A percentile compares a stretch with the other conserved stretches of the same genome.
Conservation (phyloP, 2,797 vertebrate genomes). For the Pachyuromys duprasi region DNA sequence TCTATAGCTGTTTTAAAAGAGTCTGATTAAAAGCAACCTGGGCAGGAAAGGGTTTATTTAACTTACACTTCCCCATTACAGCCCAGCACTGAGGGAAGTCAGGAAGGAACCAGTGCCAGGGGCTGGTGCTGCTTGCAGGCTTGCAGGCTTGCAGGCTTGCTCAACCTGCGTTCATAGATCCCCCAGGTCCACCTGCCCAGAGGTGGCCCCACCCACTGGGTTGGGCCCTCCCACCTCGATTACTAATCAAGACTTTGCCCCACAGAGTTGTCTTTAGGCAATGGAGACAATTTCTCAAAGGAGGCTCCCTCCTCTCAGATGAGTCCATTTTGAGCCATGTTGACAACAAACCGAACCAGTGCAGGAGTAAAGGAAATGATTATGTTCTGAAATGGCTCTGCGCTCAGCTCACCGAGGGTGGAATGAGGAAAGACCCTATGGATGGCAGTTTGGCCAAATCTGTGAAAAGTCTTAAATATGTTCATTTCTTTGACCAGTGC, state of each 20-base stretch:
- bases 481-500: neutral
- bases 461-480: neutral
- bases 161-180: neutral
- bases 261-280: neutral
- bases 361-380: neutral
- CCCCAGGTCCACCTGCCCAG: neutral
- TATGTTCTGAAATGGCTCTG: neutral
- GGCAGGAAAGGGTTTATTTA: neutral
- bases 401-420: neutral
- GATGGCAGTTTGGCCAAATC: neutral
- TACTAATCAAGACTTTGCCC: neutral
- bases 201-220: neutral
- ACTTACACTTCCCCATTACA: too few relatives aligned
- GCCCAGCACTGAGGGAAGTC: too few relatives aligned
- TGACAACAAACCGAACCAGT: neutral
- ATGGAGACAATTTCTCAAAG: neutral
- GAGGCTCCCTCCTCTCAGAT: neutral
- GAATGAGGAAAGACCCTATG: neutral
- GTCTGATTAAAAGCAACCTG: neutral
- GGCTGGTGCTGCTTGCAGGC: neutral
- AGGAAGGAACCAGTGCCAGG: neutral
- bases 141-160: too few relatives aligned
- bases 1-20: neutral
- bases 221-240: neutral
- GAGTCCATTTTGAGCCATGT: neutral